Percentiles rank a stretch among this genome's conserved stretches.
phyloP scores from a whole-genome alignment of 1,140 invertebrate genomes.

The Lordiphosa mommai region DNA sequence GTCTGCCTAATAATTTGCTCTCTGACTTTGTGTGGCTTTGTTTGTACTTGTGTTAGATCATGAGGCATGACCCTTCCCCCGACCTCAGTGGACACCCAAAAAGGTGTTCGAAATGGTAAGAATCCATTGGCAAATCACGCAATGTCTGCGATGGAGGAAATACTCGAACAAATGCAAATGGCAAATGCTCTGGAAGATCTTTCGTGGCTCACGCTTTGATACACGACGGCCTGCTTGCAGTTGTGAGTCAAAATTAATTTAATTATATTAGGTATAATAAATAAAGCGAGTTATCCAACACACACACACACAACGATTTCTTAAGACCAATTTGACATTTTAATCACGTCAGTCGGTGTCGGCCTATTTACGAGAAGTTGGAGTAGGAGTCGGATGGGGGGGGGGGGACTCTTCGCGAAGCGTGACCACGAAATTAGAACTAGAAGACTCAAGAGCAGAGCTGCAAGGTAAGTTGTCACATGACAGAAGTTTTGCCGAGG shows the following conservation, averaged over 20 bases:
- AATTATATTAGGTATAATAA: constrained; percentile 65
- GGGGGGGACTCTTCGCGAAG: constrained; percentile 3
- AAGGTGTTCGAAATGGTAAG: constrained; percentile 66
- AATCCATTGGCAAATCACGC: constrained; percentile 65
- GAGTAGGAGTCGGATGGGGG: constrained; percentile 18
- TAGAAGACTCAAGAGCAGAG: neutral
- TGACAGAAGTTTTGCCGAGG: too few relatives aligned
- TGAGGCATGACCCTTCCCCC: constrained; percentile 14
- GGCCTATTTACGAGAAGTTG: constrained; percentile 41
- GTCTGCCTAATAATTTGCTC: constrained; percentile 72
- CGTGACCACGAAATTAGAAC: constrained; percentile 16
- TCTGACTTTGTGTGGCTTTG: constrained; percentile 67
- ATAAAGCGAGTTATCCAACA: constrained; percentile 57
- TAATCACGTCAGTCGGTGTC: constrained; percentile 56
- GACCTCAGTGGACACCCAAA: constrained; percentile 52
- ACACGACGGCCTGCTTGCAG: constrained; percentile 23
- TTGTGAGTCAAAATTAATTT: constrained; percentile 55
- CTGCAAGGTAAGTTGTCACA: neutral
- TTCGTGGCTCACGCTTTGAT: constrained; percentile 58
- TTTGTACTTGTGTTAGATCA: constrained; percentile 45
- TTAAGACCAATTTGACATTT: constrained; percentile 51
- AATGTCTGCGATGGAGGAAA: constrained; percentile 31
- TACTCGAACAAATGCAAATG: constrained; percentile 57
- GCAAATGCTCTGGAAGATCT: constrained; percentile 44
- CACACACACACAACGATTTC: constrained; percentile 13